These are phyloP conservation scores for Drosophila truncata DNA, from an alignment of 1,140 invertebrate genomes.

Conservation along the genomic window DNA sequence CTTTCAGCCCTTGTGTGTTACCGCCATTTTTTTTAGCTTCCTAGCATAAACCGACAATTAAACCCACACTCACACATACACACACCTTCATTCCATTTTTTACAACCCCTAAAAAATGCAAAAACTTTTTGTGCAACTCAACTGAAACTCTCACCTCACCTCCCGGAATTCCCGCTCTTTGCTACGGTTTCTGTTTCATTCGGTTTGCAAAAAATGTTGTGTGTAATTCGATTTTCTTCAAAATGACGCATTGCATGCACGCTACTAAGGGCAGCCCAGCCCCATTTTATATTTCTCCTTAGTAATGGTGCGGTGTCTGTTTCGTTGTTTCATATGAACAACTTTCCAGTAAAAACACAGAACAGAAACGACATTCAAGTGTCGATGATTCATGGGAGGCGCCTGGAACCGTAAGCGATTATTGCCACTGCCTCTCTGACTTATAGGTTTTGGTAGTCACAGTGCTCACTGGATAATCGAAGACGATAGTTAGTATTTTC, in stretches of 20 bases:
- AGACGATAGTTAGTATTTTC: slow-evolving; percentile 9
- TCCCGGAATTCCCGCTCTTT: slow-evolving; percentile 36
- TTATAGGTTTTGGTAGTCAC: slow-evolving; percentile 8
- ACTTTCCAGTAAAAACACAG: slow-evolving; percentile 42
- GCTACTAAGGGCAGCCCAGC: slow-evolving; percentile 18
- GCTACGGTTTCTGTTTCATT: slow-evolving; percentile 80
- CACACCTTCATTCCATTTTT: slow-evolving; percentile 9
- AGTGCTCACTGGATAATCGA: slow-evolving; percentile 21
- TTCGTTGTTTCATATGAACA: slow-evolving; percentile 61
- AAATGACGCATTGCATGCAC: slow-evolving; percentile 76
- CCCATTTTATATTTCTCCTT: slow-evolving; percentile 11
- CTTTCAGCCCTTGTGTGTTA: slow-evolving; percentile 30
- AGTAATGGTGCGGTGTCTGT: slow-evolving; percentile 30
- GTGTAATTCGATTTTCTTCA: slow-evolving; percentile 76
- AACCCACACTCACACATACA: slow-evolving; percentile 19
- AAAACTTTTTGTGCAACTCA: slow-evolving; percentile 49
- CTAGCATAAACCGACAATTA: slow-evolving; percentile 8
- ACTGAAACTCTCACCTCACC: slow-evolving; percentile 4
- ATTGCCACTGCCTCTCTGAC: not conserved
- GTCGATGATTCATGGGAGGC: slow-evolving; percentile 47
- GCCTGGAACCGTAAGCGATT: slow-evolving; percentile 32
- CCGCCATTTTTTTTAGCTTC: slow-evolving; percentile 52
- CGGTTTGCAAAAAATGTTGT: slow-evolving; percentile 43
- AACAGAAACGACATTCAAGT: slow-evolving; percentile 29
- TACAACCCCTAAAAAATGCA: slow-evolving; percentile 75